These are phyloP conservation scores for Aleiodes sp. DNA, from an alignment of 1,140 invertebrate genomes.

Conservation along the genomic window DNA sequence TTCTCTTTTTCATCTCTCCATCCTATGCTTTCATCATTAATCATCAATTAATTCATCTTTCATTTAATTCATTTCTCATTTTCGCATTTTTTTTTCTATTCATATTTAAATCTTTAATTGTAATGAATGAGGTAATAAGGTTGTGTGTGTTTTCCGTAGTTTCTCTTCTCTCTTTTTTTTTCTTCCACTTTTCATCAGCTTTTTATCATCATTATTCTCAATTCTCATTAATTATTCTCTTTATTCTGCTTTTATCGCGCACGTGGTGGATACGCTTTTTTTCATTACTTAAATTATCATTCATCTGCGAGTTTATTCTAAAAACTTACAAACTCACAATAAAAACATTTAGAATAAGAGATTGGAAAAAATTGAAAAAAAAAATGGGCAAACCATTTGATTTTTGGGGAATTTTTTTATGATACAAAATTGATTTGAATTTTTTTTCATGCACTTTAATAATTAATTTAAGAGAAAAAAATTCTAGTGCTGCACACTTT, in stretches of 20 bases:
- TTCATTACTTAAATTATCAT: not conserved
- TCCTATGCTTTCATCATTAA: constrained; percentile 24
- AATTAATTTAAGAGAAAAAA: no score
- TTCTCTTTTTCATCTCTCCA: no score
- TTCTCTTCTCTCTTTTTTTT: constrained; percentile 27
- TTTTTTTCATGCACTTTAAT: no score
- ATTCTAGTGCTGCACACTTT: no score
- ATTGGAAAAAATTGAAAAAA: not conserved
- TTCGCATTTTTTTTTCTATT: constrained; percentile 37
- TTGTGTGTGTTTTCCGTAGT: constrained; percentile 54
- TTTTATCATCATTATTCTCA: constrained; percentile 25
- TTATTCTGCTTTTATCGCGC: constrained; percentile 34
- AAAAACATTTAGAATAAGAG: not conserved
- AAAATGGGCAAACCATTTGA: not conserved
- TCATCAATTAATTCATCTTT: constrained; percentile 20
- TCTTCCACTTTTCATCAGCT: not conserved
- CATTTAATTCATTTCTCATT: constrained; percentile 42
- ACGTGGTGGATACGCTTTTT: constrained; percentile 41
- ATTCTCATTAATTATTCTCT: constrained; percentile 9
- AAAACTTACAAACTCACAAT: constrained; percentile 9
- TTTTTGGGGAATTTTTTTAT: no score
- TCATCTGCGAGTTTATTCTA: not conserved
- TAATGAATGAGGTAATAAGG: constrained; percentile 67
- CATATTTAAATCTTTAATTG: constrained; percentile 61
- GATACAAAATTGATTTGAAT: no score